Base-by-base conservation (phyloP, 1,140 invertebrate species). In the Drosophila ambigua region DNA sequence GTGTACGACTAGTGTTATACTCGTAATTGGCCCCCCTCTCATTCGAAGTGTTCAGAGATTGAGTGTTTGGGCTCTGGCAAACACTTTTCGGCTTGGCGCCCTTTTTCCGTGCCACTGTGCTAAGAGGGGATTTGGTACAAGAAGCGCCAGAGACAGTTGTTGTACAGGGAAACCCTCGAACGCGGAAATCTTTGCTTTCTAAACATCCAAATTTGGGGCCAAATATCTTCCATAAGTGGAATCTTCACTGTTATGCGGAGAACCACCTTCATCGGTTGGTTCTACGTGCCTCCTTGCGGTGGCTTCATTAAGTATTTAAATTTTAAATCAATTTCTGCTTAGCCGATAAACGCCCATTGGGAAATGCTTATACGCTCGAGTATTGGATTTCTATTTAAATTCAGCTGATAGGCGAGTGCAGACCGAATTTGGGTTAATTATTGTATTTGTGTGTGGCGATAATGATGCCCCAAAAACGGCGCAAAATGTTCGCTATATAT, bases 291-390 rank as follows among this genome's bases (percentile, higher is more conserved):
- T 46, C 66, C 58, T 79, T 71, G 61, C 3, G 2, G 11, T 11
- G 35, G 72, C 13, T 73, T 77, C 72, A 73, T 88, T 73, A 77
- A 72, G 62, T 77, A 88, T 87, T 88, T 62, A 88, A 83, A 83
- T 87, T 87, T 88, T 62, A 88, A 83, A 83, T 88, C 53, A 45
- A 64, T 52, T 2, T 11, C 4, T 39, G 35, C 41, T 11, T 26
- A 39, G 13, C 35, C 35, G 35, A 39, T 39, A 39, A 39, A 39
- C 35, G 35, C 35, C 35, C 35, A 39, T 39, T 39, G 11, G 35
- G 35, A 11, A 39, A 39, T 35, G 31, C 31, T 4, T 35, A 11
- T 11, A 11, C 31, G 31, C 31, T 41, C n/a, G 62, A 49, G 49
- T 68, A 68, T 69, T n/a, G 51, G 44, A 8, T 43, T 15, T 26